Evolutionary conservation across 2,888 invertebrate species (phyloP), one percentile per base, ranked within the genome.

Genomic region (Pseudeuparius sepicola): DNA sequence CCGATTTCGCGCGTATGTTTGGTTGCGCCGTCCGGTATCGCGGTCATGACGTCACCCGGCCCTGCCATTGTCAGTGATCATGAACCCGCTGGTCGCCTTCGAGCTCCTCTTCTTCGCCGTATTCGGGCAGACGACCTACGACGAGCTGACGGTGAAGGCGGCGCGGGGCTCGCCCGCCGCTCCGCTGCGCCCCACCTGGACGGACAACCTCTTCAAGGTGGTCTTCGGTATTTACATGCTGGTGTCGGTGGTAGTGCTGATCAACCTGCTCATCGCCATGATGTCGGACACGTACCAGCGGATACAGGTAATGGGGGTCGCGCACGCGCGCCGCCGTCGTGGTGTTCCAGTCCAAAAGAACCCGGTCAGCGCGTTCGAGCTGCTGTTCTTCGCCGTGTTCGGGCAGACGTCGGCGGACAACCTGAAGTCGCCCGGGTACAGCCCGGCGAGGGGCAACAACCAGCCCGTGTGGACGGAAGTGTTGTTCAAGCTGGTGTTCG

Each of bases 201-300:
- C 86, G 46, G 78, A 81, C 66, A 78, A 75, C 66, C 75, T 87
- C 56, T 87, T 86, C 75, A 86, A 86, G 71, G 68, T 87, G 62
- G 83, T 93, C 56, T 94, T 96, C 68, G 96, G 93, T 55, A 78
- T 89, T 65, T 97, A 96, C 78, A 83, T 96, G 79, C 79, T 96
- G 78, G 90, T 97, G 64, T 92, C 93, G 52, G 84, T 94, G 62
- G 88, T 97, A 68, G 96, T 97, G 62, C 79, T 97, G 59, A 90
- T 96, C 70, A 96, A 97, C 70, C 81, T 97, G 63, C 84, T 97
- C 64, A 97, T 97, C 78, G 97, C 97, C 71, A 96, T 97, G 96
- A 96, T 97, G 94, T 94, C 94, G 68, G 96, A 97, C 75, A 97
- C 97, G 56, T 97, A 98, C 68, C 96, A 97, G 67, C 79, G 94